A percentile compares a stretch with the other conserved stretches of the same genome.
Conservation (phyloP, 2,113 vertebrate genomes). For the Caracal caracal region DNA sequence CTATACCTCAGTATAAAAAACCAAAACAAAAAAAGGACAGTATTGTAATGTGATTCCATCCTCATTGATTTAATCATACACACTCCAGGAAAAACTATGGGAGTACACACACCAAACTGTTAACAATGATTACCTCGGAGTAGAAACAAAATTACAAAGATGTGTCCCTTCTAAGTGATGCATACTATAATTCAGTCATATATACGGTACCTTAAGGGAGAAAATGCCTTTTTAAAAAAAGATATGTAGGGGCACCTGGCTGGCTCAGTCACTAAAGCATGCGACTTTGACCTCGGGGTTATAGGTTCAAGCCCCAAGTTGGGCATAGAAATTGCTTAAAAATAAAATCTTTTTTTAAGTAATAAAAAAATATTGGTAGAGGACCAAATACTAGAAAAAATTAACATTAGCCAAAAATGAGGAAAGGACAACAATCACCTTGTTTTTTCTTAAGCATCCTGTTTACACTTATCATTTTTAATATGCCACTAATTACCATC, state of each 20-base stretch:
- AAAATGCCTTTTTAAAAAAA: not conserved
- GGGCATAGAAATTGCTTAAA: too few relatives aligned
- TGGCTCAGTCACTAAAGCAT: too few relatives aligned
- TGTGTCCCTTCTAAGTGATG: not conserved
- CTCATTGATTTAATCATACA: not conserved
- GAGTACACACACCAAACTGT: not conserved
- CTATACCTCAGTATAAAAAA: not conserved
- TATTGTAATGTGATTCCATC: not conserved
- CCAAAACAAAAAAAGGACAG: not conserved
- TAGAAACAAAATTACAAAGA: not conserved
- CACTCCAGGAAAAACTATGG: not conserved
- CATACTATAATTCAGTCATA: not conserved
- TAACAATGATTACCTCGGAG: not conserved
- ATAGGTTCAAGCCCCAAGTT: too few relatives aligned
- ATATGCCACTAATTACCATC: not conserved
- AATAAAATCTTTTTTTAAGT: not conserved
- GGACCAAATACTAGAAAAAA: not conserved
- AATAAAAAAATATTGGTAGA: not conserved
- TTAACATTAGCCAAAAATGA: not conserved
- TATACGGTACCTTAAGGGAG: not conserved
- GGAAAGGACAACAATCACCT: not conserved
- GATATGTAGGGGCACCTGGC: not conserved
- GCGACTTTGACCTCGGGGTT: too few relatives aligned
- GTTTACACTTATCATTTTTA: slow-evolving; percentile 30
- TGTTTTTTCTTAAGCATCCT: not conserved